Base-by-base conservation (phyloP, 1,140 invertebrate species). In the Coenobita brevimanus region DNA sequence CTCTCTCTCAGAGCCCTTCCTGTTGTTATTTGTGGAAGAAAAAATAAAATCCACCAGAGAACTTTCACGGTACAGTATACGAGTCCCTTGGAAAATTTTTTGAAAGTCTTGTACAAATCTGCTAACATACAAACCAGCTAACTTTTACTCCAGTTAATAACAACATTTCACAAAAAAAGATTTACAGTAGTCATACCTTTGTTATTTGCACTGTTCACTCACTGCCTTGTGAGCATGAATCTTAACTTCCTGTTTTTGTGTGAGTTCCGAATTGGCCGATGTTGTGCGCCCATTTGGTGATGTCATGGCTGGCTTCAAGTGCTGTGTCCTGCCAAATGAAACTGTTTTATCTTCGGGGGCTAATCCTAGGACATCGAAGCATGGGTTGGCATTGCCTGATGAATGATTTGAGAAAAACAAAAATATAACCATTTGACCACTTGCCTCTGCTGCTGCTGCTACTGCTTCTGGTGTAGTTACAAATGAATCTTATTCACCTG, bases 271-370 rank as follows among this genome's bases (percentile, higher is more conserved):
- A 80, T 41, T 54, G 85, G 85, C 85, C 85, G 85, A 87, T 87
- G 85, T 87, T 87, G 85, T 87, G 85, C 85, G 69, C 85, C 85
- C 76, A 78, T 80, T 80, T 87, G 85, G 79, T 87, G 85, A 87
- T 67, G 78, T 87, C 85, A 73, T 87, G 85, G 85, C 67, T 78
- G 33, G 43, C 64, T 73, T 41, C 41, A 27, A 46, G 46, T 50
- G 38, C 38, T 33, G 67, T 38, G 27, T 38, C 67, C 62, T n/a
- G 62, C 62, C 82, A 73, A 46, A 21, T 62, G 41, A 50, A 27
- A 57, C 54, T 24, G 33, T 36, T 62, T 30, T 43, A 64, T 85
- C n/a, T 27, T 43, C 71, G 24, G 54, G 33, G 60, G 57, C 73
- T 85, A 78, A 33, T 62, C 71, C 82, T 71, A 17, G 27, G 67